Evolutionary conservation across 1,140 invertebrate genomes (phyloP), one percentile per base, ranked within the genome.

Genomic region (Oncopeltus fasciatus): DNA sequence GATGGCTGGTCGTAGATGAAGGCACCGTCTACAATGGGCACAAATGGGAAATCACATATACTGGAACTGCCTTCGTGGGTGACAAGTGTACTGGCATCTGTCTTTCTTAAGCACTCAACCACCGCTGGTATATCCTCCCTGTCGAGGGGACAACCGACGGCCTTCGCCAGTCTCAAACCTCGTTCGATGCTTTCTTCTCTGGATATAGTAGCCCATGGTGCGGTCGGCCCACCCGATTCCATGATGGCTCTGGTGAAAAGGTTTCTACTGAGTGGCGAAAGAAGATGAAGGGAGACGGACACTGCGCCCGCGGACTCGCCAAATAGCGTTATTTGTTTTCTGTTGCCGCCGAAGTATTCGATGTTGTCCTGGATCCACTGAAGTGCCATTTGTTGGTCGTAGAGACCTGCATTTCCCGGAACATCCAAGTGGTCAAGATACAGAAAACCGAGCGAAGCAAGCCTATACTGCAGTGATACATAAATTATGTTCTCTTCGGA

Each of bases 301-400:
- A 91, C 92, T 1, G 92, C 93, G 9, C 95, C 95, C 12, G 95
- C 94, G 65, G 90, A 94, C 75, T 98, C 95, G 16, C 94, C 95
- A 72, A 98, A 96, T 12, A 98, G 76, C 0, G 95, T 98, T 20
- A 98, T 86, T 70, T 94, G 93, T 67, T 92, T 81, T 9, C 91
- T 87, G 75, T 97, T 95, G 1, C 95, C 95, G 43, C 94, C 95
- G 74, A 99, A 98, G 27, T 81, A 79, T 58, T 82, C 82, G 63
- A 98, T 95, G 75, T 99, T 98, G 70, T 92, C 87, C 70, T 86
- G 84, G 4, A 98, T 85, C 90, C 91, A 95, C 71, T 93, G 86
- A 38, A 95, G 78, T 4, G 91, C 94, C 86, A 96, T 88, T 67
- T 93, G 76, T 74, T 96, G 94, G 73, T 98, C 93, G 72, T 92